Evolutionary conservation across 2,797 vertebrate genomes (phyloP).

Genomic region (Tarsius wallacei): DNA sequence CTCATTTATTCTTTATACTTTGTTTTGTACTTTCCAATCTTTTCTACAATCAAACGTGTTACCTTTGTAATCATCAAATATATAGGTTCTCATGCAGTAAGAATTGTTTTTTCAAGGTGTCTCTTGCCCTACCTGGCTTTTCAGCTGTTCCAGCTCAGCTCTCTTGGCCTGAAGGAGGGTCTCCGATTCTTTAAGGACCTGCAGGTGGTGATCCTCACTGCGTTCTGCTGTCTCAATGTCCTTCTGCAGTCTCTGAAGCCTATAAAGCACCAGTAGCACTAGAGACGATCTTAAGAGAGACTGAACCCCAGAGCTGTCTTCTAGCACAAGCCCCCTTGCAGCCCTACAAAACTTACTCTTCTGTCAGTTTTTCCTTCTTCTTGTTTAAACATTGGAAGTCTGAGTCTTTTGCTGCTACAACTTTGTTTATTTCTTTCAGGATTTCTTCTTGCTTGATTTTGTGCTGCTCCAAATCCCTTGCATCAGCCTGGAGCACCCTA

Average conservation of each 20-base stretch:
- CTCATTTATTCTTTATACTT: not conserved
- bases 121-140: slow-evolving; percentile 88
- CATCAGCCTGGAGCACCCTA: slow-evolving; percentile 91
- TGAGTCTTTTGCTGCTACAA: slow-evolving; percentile 90
- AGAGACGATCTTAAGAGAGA: not conserved
- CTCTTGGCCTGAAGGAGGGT: slow-evolving; percentile 89
- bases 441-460: slow-evolving; percentile 90
- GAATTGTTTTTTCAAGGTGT: not conserved
- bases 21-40: slow-evolving; percentile 22
- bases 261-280: slow-evolving; percentile 67
- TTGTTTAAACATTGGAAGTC: slow-evolving; percentile 91
- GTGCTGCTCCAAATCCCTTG: slow-evolving; percentile 89
- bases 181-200: slow-evolving; percentile 91
- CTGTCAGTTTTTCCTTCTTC: slow-evolving; percentile 90
- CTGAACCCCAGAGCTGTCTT: not conserved
- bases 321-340: not conserved
- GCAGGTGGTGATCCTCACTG: slow-evolving; percentile 89
- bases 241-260: slow-evolving; percentile 92
- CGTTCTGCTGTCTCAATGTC: slow-evolving; percentile 89
- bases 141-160: slow-evolving; percentile 90
- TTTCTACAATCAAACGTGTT: not conserved
- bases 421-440: slow-evolving; percentile 91
- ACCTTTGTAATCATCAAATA: not conserved
- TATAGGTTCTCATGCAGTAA: not conserved
- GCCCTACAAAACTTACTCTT: slow-evolving; percentile 87